Evolutionary conservation across 2,113 vertebrate species (phyloP).

Genomic region (Leptosomus discolor): DNA sequence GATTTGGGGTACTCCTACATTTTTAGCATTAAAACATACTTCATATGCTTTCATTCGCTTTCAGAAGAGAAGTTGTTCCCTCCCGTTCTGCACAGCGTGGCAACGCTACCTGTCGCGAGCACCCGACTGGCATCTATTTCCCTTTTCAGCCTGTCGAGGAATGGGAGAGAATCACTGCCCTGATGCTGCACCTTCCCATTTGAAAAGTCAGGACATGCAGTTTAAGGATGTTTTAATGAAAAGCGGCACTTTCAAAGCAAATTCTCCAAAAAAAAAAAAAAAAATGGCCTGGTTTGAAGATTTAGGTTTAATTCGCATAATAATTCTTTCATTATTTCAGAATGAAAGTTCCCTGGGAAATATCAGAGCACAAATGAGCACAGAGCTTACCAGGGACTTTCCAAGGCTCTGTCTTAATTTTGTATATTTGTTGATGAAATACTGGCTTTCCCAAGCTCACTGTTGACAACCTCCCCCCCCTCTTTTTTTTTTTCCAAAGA

Average conservation of each 20-base stretch:
- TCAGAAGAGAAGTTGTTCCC: not conserved
- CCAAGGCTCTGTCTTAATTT: conserved; percentile 8
- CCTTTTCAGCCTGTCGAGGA: not conserved
- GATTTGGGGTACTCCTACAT: not conserved
- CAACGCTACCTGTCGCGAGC: not conserved
- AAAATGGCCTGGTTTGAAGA: not conserved
- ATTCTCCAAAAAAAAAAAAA: not conserved
- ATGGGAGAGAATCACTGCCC: not conserved
- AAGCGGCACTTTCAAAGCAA: not conserved
- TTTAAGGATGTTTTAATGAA: not conserved
- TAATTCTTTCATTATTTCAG: not conserved
- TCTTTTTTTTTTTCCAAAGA: not conserved
- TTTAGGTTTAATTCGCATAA: not conserved
- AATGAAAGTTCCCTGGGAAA: not conserved
- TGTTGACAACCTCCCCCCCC: not conserved
- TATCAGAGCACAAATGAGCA: not conserved
- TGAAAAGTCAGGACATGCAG: not conserved
- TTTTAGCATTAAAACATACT: not conserved
- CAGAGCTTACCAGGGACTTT: conserved; percentile 33
- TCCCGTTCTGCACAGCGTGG: not conserved
- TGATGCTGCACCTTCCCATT: not conserved
- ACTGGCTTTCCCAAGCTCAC: not conserved
- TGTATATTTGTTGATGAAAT: not conserved
- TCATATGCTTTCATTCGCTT: not conserved
- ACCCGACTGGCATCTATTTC: not conserved